Evolutionary conservation across 92 coral and sea anemone species (phyloP).

Genomic region (Micromussa lordhowensis): DNA sequence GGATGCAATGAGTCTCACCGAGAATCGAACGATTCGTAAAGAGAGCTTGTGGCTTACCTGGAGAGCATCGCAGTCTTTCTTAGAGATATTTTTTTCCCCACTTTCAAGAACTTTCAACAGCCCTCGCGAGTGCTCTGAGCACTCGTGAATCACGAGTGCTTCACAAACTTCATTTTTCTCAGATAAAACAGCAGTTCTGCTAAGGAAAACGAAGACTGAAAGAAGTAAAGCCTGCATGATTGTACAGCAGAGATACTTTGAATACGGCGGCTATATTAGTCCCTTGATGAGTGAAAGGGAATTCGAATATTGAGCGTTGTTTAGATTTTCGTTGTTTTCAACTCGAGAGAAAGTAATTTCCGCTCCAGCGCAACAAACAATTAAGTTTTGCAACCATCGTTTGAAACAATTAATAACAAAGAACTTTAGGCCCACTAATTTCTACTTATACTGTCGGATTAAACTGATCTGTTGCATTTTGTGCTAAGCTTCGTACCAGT

Average conservation of each 20-base stretch:
- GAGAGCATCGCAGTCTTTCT: conserved; percentile 5
- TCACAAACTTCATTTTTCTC: neutral
- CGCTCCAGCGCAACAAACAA: neutral
- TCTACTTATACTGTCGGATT: neutral
- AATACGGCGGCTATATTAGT: neutral
- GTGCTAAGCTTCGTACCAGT: neutral
- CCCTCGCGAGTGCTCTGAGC: neutral
- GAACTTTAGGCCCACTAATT: neutral
- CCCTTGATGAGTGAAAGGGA: neutral
- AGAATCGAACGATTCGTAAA: neutral
- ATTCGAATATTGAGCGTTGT: neutral
- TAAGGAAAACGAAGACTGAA: neutral
- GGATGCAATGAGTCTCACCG: too few relatives aligned
- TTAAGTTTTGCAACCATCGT: neutral
- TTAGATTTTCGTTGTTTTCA: neutral
- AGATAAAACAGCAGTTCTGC: neutral
- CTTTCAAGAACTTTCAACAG: conserved; percentile 7
- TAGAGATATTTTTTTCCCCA: neutral
- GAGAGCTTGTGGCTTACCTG: conserved; percentile 7
- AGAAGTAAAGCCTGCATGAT: neutral
- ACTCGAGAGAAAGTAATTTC: neutral
- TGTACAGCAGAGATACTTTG: neutral
- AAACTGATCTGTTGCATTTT: neutral
- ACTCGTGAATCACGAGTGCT: neutral
- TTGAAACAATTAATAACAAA: neutral